Evolutionary conservation across 1,140 invertebrate species (phyloP).

Genomic region (Aphidius ervi): DNA sequence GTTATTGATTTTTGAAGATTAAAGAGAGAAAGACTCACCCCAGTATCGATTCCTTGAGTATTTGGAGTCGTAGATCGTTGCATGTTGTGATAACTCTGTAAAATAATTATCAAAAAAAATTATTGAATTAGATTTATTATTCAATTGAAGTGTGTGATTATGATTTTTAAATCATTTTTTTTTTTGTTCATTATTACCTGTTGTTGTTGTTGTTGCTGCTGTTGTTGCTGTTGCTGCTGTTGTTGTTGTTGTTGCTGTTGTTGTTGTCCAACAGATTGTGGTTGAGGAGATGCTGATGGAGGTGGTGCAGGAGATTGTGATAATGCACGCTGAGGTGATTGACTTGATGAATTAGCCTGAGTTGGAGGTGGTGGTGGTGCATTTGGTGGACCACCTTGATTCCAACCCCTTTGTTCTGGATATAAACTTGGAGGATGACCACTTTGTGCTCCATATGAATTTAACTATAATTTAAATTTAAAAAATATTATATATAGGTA

Average conservation of each 20-base stretch:
- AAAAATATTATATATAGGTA: neutral
- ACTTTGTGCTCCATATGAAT: conserved; percentile 46
- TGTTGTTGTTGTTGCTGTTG: conserved; percentile 40
- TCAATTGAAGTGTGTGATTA: neutral
- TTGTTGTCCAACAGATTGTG: conserved; percentile 41
- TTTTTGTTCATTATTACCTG: neutral
- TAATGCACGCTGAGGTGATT: conserved; percentile 49
- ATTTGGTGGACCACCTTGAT: conserved; percentile 47
- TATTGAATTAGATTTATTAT: conserved; percentile 4
- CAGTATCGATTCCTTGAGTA: conserved; percentile 53
- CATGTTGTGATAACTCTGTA: conserved; percentile 50
- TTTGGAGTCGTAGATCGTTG: conserved; percentile 53
- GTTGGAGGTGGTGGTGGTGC: conserved; percentile 43
- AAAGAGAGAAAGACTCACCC: conserved; percentile 37
- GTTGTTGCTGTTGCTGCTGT: conserved; percentile 25
- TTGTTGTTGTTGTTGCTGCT: conserved; percentile 1
- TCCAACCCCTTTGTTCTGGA: conserved; percentile 50
- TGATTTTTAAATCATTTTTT: neutral
- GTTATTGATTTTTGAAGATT: neutral
- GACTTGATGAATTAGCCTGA: conserved; percentile 48
- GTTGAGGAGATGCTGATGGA: conserved; percentile 50
- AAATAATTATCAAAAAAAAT: conserved; percentile 22
- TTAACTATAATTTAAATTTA: conserved; percentile 36
- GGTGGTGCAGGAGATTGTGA: conserved; percentile 52
- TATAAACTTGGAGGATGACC: conserved; percentile 48